These are phyloP conservation scores for Parochlus steinenii DNA, from an alignment of 2,888 invertebrate species.

Conservation along the genomic window DNA sequence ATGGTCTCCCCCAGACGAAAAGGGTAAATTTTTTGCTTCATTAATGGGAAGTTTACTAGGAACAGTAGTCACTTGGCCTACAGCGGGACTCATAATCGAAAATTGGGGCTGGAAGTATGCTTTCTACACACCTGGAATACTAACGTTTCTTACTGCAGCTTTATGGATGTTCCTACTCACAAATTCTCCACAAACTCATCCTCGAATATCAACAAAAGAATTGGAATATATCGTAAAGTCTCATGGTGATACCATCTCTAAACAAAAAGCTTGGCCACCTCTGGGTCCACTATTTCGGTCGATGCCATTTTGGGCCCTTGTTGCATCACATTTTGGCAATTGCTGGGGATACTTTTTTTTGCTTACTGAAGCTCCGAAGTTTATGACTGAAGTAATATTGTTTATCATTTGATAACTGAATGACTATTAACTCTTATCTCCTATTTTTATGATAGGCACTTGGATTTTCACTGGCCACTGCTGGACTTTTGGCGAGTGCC, in stretches of 20 bases:
- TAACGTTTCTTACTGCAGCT: constrained; percentile 35
- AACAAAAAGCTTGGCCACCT: constrained; percentile 37
- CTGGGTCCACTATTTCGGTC: constrained; percentile 38
- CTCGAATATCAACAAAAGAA: constrained; percentile 38
- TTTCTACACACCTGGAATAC: constrained; percentile 38
- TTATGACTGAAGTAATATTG: constrained; percentile 39
- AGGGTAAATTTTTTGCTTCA: constrained; percentile 43
- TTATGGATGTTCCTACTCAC: constrained; percentile 40
- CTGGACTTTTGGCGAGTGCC: constrained; percentile 42
- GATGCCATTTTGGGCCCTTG: constrained; percentile 42
- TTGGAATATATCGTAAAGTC: constrained; percentile 37
- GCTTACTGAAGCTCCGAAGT: constrained; percentile 49
- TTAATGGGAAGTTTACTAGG: constrained; percentile 49
- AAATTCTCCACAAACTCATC: constrained; percentile 40
- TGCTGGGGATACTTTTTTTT: constrained; percentile 50
- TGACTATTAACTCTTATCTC: no score
- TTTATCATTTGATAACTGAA: constrained; percentile 38
- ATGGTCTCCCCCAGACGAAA: constrained; percentile 48
- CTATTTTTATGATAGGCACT: no score
- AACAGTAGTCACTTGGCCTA: constrained; percentile 40
- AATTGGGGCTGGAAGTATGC: constrained; percentile 40
- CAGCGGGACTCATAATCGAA: constrained; percentile 39
- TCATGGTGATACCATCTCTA: constrained; percentile 33
- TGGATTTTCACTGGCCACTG: constrained; percentile 42
- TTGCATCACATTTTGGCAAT: constrained; percentile 45